Evolutionary conservation across 1,140 invertebrate species (phyloP).

Genomic region (Drosophila subobscura): DNA sequence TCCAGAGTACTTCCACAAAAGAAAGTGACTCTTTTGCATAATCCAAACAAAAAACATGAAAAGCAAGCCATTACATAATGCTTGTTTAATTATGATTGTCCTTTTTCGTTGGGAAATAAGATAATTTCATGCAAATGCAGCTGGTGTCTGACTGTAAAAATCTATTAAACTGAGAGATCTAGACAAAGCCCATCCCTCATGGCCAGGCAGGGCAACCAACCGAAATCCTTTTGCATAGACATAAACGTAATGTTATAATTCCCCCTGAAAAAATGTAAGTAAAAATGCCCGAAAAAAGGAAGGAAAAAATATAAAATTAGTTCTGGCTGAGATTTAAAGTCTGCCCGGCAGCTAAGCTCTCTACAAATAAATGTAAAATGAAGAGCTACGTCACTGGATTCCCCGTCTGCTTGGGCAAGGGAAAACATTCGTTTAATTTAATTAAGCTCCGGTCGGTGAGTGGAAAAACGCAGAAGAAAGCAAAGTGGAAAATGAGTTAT

Average conservation of each 20-base stretch:
- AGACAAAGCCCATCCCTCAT: conserved; percentile 14
- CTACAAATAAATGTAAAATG: conserved; percentile 44
- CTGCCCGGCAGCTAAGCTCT: conserved; percentile 2
- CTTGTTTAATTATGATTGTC: conserved; percentile 30
- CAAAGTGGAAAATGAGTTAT: conserved; percentile 1
- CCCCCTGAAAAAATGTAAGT: neutral
- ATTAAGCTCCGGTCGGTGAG: conserved; percentile 23
- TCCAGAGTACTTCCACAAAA: neutral
- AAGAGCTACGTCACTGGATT: conserved; percentile 19
- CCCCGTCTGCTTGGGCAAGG: conserved; percentile 9
- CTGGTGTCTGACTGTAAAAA: conserved; percentile 59
- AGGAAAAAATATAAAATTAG: conserved; percentile 53
- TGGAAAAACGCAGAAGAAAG: conserved; percentile 13
- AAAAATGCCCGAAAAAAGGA: conserved; percentile 8
- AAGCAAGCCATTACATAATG: conserved; percentile 23
- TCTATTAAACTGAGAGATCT: conserved; percentile 48
- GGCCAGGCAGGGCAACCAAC: neutral
- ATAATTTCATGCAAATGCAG: conserved; percentile 59
- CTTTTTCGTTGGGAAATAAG: conserved; percentile 1
- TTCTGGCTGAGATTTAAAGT: conserved; percentile 56
- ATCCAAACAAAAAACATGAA: conserved; percentile 19
- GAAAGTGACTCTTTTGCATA: conserved; percentile 1
- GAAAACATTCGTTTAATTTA: conserved; percentile 30
- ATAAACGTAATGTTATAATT: conserved; percentile 28
- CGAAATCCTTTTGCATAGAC: conserved; percentile 36